A percentile compares a stretch with the other conserved stretches of the same genome.
phyloP scores from a whole-genome alignment of 2,888 invertebrate genomes.

The Sphinx pinastri region DNA sequence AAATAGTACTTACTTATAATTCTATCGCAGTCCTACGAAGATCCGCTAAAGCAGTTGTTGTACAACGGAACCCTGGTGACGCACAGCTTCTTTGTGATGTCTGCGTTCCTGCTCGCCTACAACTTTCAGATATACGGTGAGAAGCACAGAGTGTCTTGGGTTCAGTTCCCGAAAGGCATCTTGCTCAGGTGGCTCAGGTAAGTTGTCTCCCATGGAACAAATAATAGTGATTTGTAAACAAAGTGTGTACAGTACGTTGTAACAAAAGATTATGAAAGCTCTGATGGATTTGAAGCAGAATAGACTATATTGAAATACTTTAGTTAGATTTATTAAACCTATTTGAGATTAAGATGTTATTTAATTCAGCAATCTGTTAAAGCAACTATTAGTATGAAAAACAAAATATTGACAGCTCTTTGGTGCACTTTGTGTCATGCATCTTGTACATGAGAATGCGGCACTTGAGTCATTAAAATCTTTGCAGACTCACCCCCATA shows the following conservation, averaged over 20 bases:
- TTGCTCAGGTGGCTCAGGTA: slow-evolving; percentile 73
- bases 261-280: too few relatives aligned
- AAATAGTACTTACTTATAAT: background rate
- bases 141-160: slow-evolving; percentile 53
- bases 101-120: slow-evolving; percentile 70
- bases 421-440: too few relatives aligned
- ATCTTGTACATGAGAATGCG: too few relatives aligned
- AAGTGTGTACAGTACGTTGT: too few relatives aligned
- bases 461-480: too few relatives aligned
- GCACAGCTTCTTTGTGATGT: slow-evolving; percentile 74
- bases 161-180: slow-evolving; percentile 63
- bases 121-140: slow-evolving; percentile 65
- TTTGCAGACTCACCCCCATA: slow-evolving; percentile 65
- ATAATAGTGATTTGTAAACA: background rate
- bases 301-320: too few relatives aligned
- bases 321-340: too few relatives aligned
- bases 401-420: too few relatives aligned
- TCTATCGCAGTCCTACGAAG: slow-evolving; percentile 64
- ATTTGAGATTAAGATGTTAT: too few relatives aligned
- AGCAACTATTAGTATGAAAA: too few relatives aligned
- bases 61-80: slow-evolving; percentile 71
- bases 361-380: too few relatives aligned
- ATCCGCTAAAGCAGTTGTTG: slow-evolving; percentile 65
- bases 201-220: background rate
- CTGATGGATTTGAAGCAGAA: too few relatives aligned